A percentile compares a stretch with the other conserved stretches of the same genome.
Evolutionary conservation across 2,888 invertebrate genomes (phyloP).

Genomic region (Agriopis marginaria): DNA sequence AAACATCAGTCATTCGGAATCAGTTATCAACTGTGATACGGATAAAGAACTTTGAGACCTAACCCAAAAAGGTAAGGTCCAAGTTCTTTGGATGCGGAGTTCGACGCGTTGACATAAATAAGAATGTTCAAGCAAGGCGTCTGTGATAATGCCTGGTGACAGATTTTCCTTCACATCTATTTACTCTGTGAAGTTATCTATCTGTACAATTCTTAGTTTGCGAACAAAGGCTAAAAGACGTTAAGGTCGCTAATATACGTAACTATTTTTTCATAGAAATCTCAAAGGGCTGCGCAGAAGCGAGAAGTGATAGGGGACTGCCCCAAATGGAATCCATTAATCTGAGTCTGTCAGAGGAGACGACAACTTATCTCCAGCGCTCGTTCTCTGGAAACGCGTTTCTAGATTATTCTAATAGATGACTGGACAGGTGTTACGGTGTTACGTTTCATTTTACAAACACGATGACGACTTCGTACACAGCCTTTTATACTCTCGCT

Average conservation of each 20-base stretch:
- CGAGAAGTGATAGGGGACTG: slow-evolving; percentile 46
- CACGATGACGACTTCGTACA: not conserved
- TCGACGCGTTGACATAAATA: no score
- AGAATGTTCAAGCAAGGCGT: no score
- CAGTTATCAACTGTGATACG: no score
- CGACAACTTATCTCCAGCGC: slow-evolving; percentile 53
- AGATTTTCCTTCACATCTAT: no score
- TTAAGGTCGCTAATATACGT: slow-evolving; percentile 45
- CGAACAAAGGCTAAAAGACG: slow-evolving; percentile 19
- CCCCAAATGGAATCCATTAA: slow-evolving; percentile 48
- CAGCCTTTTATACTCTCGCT: no score
- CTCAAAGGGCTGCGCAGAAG: slow-evolving; percentile 42
- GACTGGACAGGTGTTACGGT: not conserved
- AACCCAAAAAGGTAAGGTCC: no score
- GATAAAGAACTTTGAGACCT: no score
- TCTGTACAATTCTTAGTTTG: slow-evolving; percentile 7
- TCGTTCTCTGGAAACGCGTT: slow-evolving; percentile 13
- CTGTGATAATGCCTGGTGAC: no score
- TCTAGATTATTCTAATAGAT: slow-evolving; percentile 14
- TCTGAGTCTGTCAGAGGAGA: slow-evolving; percentile 49
- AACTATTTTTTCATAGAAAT: slow-evolving; percentile 46
- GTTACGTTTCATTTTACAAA: not conserved
- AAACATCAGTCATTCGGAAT: no score
- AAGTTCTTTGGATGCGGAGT: no score
- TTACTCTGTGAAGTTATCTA: not conserved